Conservation (phyloP, 2,888 invertebrate genomes). For the Chalcosyrphus nemorum region DNA sequence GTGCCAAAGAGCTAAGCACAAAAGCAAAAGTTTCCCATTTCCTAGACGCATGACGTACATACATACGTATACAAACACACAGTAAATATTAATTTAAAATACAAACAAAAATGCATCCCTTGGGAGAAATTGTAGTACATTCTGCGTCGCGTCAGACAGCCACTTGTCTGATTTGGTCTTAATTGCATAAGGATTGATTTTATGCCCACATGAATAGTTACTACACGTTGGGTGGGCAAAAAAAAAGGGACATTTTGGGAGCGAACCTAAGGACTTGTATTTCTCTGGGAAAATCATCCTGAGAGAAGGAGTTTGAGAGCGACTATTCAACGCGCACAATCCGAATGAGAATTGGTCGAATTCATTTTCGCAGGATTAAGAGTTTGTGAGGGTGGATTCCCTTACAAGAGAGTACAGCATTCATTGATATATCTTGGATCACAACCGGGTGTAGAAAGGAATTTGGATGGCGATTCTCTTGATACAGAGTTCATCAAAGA, state of each 20-base stretch:
- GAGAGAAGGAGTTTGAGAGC: background rate
- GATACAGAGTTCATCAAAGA: background rate
- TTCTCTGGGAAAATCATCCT: background rate
- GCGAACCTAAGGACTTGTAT: conserved; percentile 29
- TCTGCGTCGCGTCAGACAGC: conserved; percentile 69
- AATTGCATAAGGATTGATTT: conserved; percentile 72
- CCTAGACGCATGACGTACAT: background rate
- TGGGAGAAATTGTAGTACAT: conserved; percentile 63
- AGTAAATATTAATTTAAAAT: conserved; percentile 27
- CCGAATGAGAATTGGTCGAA: conserved; percentile 26
- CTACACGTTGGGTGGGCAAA: conserved; percentile 41
- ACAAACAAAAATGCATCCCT: conserved; percentile 36
- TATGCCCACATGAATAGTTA: conserved; percentile 68
- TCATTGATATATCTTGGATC: background rate
- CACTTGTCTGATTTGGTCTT: conserved; percentile 73
- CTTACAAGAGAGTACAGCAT: background rate
- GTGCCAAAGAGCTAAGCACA: background rate
- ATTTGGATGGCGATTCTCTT: conserved; percentile 17
- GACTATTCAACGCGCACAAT: conserved; percentile 29
- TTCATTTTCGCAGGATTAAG: conserved; percentile 8
- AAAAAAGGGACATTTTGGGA: conserved; percentile 38
- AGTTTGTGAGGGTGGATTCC: background rate
- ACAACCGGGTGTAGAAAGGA: background rate
- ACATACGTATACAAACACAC: background rate
- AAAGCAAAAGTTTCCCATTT: background rate